Base-by-base conservation (phyloP, 2,797 vertebrate species). In the Kryptopterus vitreolus region DNA sequence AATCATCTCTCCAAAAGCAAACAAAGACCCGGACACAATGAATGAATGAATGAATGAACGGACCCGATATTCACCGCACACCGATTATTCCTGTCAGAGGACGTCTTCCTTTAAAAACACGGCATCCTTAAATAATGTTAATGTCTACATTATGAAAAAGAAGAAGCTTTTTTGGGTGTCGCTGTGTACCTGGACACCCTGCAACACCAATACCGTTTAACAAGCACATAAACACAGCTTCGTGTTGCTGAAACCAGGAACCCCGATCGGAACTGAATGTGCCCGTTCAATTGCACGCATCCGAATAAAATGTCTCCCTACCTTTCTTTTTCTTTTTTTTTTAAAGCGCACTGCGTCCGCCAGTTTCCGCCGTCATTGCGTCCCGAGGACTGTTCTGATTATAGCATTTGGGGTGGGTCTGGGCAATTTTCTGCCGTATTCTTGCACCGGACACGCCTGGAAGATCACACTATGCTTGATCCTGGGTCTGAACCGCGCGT, bases 301-400 rank as follows among this genome's bases (percentile, higher is more conserved):
- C 13, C 29, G 38, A 55, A 31, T 12, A 31, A 10, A 29, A 73
- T 50, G 62, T 29, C 16, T 55, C 58, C 57, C 12, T 76, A 76
- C 75, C 75, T 52, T 90, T 11, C 10, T 48, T 18, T 15, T 46
- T n/a, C 22, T 43, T 35, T 29, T 70, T 50, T 31, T 57, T 84
- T 86, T 16, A 83, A 52, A 77, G 48, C 50, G 66, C 24, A 78
- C 53, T 48, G 82, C 84, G 85, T 82, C 63, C 86, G 81, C n/a
- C 12, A 43, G 52, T 58, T 58, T 65, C 61, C 26, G 58, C 66
- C 70, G 86, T 89, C 88, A 88, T 61, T 88, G 87, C 86, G 81
- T 86, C 58, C 77, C 57, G 52, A 35, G 76, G 22, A 7, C 77
- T 73, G 66, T 33, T 61, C 35, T 52, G 38, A 26, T 72, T 59